Evolutionary conservation across 2,797 vertebrate species (phyloP).

Genomic region (Amphiprion clarkii): DNA sequence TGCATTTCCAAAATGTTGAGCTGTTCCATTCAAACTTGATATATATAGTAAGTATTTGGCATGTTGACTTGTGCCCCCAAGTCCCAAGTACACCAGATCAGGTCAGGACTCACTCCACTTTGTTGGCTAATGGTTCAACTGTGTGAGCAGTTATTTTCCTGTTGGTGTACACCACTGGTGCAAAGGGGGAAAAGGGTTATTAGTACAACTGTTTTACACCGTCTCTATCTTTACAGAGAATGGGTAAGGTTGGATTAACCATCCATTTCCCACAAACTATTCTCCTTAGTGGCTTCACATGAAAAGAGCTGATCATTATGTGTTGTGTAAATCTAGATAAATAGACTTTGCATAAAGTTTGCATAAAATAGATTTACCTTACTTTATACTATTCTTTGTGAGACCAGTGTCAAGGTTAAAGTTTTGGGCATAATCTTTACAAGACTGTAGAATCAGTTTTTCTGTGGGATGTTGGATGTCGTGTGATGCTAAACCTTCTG

Average conservation of each 20-base stretch:
- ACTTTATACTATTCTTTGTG: too few relatives aligned
- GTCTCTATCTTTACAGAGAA: slow-evolving; percentile 6
- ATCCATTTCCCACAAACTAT: neutral
- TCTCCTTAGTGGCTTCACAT: neutral
- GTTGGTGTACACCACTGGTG: neutral
- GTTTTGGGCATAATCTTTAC: too few relatives aligned
- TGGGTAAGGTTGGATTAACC: neutral
- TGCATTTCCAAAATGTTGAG: neutral
- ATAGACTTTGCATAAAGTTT: too few relatives aligned
- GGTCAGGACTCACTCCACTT: slow-evolving; percentile 9
- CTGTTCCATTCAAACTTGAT: neutral
- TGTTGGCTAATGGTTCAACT: neutral
- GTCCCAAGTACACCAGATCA: neutral
- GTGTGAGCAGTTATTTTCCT: neutral
- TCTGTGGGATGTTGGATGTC: too few relatives aligned
- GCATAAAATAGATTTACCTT: too few relatives aligned
- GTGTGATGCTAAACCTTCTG: too few relatives aligned
- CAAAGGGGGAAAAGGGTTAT: neutral
- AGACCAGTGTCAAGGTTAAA: too few relatives aligned
- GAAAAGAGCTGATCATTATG: neutral
- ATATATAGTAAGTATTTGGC: neutral
- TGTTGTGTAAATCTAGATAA: too few relatives aligned
- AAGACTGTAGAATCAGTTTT: too few relatives aligned
- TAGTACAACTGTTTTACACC: neutral
- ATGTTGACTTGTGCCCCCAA: slow-evolving; percentile 6